These are phyloP conservation scores for Euwallacea similis DNA, from an alignment of 1,140 invertebrate species.

Conservation along the genomic window DNA sequence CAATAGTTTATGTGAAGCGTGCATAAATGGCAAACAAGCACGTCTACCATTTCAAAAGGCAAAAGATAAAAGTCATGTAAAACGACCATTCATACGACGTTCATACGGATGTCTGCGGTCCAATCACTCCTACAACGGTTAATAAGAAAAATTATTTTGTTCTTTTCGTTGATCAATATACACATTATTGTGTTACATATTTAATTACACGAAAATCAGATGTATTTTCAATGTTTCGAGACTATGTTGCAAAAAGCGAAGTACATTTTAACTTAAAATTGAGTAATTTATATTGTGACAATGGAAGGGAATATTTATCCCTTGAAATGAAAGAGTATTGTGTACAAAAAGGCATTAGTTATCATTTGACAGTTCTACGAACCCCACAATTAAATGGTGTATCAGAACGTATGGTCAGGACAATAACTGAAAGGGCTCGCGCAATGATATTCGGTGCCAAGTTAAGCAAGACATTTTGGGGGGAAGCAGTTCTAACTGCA, in stretches of 20 bases:
- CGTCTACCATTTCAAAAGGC: constrained; percentile 50
- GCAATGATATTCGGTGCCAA: constrained; percentile 50
- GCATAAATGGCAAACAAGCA: constrained; percentile 55
- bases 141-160: constrained; percentile 52
- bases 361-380: constrained; percentile 55
- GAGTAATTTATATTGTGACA: constrained; percentile 24
- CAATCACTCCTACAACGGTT: constrained; percentile 50
- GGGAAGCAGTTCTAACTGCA: constrained; percentile 52
- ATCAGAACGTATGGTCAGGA: constrained; percentile 55
- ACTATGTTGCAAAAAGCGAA: too few relatives aligned
- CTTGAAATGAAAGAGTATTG: constrained; percentile 53
- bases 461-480: constrained; percentile 50
- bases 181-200: constrained; percentile 50
- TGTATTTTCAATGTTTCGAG: too few relatives aligned
- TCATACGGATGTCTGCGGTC: constrained; percentile 55
- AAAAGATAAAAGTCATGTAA: constrained; percentile 50
- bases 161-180: constrained; percentile 49
- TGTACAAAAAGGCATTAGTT: constrained; percentile 54
- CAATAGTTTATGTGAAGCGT: constrained; percentile 57
- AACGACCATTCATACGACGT: constrained; percentile 52
- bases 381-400: constrained; percentile 59
- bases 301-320: constrained; percentile 51
- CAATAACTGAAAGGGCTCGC: constrained; percentile 54
- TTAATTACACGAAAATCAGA: constrained; percentile 51
- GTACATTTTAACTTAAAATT: constrained; percentile 44